Percentiles rank a stretch among this genome's conserved stretches.
These are phyloP conservation scores for Synanthedon formicaeformis DNA, from an alignment of 2,888 invertebrate genomes.

Conservation along the genomic window DNA sequence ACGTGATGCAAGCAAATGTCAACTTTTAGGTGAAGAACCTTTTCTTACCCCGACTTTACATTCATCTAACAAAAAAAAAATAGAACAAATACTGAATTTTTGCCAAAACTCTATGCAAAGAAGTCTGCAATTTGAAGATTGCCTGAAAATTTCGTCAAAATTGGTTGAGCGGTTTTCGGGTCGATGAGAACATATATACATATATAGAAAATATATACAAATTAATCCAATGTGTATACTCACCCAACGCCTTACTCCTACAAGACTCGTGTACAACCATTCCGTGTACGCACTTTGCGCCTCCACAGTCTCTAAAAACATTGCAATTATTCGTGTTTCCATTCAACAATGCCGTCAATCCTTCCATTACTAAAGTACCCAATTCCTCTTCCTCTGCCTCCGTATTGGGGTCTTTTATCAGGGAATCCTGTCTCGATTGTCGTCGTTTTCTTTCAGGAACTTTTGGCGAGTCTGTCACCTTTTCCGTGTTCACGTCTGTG, in stretches of 20 bases:
- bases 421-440: conserved; percentile 41
- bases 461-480: conserved; percentile 43
- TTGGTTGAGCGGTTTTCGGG: no score
- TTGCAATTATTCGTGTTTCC: conserved; percentile 90
- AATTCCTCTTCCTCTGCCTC: conserved; percentile 78
- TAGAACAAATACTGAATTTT: no score
- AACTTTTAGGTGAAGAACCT: no score
- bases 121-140: no score
- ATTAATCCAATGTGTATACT: conserved; percentile 11
- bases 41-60: no score
- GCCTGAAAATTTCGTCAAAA: no score
- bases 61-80: no score
- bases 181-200: no score
- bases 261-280: conserved; percentile 87
- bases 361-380: conserved; percentile 89
- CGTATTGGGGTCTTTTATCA: conserved; percentile 53
- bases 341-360: conserved; percentile 84
- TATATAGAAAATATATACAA: background rate
- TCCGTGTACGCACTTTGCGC: conserved; percentile 91
- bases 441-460: conserved; percentile 58
- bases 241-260: conserved; percentile 83
- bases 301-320: conserved; percentile 93
- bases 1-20: no score
- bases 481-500: conserved; percentile 11
- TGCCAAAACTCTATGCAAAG: no score